Base-by-base conservation (phyloP, 2,113 vertebrate genomes). In the Rhinoptilus africanus region DNA sequence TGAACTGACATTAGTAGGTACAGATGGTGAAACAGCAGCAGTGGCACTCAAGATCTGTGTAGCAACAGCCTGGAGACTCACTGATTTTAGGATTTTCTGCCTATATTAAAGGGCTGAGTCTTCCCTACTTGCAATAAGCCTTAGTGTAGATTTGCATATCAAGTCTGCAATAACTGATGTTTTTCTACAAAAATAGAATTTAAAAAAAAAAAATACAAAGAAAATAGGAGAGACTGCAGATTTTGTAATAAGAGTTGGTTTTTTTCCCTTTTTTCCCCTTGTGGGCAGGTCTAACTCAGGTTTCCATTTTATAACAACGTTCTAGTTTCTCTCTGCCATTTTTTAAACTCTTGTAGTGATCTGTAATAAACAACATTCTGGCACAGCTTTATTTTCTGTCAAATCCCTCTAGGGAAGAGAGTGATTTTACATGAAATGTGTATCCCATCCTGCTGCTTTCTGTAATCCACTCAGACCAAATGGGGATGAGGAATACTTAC, bases 391-490 rank as follows among this genome's bases (percentile, higher is more conserved):
- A 73, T 92, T 94, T 94, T 93, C 88, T 81, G 57, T 47, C 56
- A 93, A 92, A 94, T 82, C 56, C 82, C 88, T 82, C 81, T 47
- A 30, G 57, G 62, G 85, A 93, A 82, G 6, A 72, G 54, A 62
- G 43, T 37, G 77, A 85, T 94, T 94, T 88, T 78, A 89, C 32
- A 85, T 51, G 56, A 92, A 92, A 90, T 35, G 66, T 37, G 73
- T 87, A 82, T 92, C 73, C 53, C 23, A 3, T 85, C 37, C 39
- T 92, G 51, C 69, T 93, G 85, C 75, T 92, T 95, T 88, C 77
- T 83, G 57, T 93, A 95, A 97, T 93, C 88, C 67, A 85, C 62
- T 76, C 76, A 85, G 51, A 83, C 57, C 56, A 88, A 97, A 90
- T 56, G 27, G 53, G 78, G 53, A 96, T 72, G 69, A 90, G 74